Evolutionary conservation across 2,888 invertebrate genomes (phyloP).

Genomic region (Tetrapedia diversipes): DNA sequence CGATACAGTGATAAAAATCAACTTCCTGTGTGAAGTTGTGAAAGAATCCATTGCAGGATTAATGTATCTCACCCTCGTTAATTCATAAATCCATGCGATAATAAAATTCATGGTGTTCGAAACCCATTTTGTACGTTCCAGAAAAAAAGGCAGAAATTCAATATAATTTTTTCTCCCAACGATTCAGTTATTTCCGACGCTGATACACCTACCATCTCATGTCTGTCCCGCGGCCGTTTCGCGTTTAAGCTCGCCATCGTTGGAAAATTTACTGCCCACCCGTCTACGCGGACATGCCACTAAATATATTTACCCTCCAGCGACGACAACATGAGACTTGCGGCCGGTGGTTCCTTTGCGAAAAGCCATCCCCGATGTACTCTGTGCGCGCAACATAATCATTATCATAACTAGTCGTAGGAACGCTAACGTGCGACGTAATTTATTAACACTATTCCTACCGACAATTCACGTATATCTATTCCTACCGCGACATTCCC

Average conservation of each 20-base stretch:
- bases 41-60: too few species aligned
- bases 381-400: not conserved
- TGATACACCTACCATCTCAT: conserved; percentile 47
- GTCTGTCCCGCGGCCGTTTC: conserved; percentile 30
- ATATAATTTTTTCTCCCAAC: conserved; percentile 10
- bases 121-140: too few species aligned
- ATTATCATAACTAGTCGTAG: not conserved
- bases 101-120: too few species aligned
- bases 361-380: not conserved
- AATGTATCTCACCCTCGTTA: too few species aligned
- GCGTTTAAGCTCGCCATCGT: conserved; percentile 11
- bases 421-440: not conserved
- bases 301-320: conserved; percentile 35
- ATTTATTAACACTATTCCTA: too few species aligned
- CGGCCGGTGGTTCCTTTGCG: not conserved
- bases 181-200: conserved; percentile 44
- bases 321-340: conserved; percentile 20
- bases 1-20: too few species aligned
- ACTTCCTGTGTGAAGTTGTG: too few species aligned
- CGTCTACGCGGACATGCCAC: conserved; percentile 4
- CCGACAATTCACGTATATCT: too few species aligned
- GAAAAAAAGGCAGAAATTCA: not conserved
- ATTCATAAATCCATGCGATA: too few species aligned
- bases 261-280: conserved; percentile 11
- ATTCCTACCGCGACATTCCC: too few species aligned